Base-by-base conservation (phyloP, 2,113 vertebrate genomes). In the Vireo altiloquus region DNA sequence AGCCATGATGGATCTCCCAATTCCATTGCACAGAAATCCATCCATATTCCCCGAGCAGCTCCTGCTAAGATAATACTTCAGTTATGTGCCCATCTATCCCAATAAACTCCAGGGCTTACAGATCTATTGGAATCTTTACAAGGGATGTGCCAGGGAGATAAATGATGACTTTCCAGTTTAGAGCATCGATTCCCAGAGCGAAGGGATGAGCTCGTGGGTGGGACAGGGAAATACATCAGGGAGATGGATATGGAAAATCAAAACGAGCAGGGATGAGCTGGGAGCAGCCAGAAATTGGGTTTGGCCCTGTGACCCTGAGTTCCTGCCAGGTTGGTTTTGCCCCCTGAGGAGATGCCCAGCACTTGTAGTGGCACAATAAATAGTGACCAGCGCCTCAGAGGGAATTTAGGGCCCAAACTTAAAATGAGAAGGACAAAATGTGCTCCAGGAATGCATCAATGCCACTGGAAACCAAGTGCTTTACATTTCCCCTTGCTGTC, bases 31-130 rank as follows among this genome's bases (percentile, higher is more conserved):
- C 76, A 75, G 8, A 84, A 96, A 63, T 56, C 87, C 74, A 92
- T 95, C 92, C 72, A 15, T 80, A 80, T 84, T 89, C 82, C 76
- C 59, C 3, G 27, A 82, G 92, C 90, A 94, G 80, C 89, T 77
- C 59, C 71, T 84, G 83, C 87, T 92, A 46, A 89, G 90, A 95
- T 95, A 91, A 94, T 84, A 12, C 90, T 30, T 83, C 87, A 83
- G 78, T 84, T 82, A 52, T 89, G 85, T 42, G 90, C 72, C 87
- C 69, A 90, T 96, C 94, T 82, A 74, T 83, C 82, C 79, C 93
- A 72, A 92, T 95, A 87, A 95, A 87, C 80, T 52, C 70, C 22
- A 16, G 44, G 61, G 31, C 47, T 88, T 44, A 75, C 92, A 93
- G 70, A 71, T 81, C 91, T 90, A 35, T 80, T 54, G 82, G 82